phyloP scores from a whole-genome alignment of 2,797 vertebrate genomes.

The Melanotaenia maccullochi region DNA sequence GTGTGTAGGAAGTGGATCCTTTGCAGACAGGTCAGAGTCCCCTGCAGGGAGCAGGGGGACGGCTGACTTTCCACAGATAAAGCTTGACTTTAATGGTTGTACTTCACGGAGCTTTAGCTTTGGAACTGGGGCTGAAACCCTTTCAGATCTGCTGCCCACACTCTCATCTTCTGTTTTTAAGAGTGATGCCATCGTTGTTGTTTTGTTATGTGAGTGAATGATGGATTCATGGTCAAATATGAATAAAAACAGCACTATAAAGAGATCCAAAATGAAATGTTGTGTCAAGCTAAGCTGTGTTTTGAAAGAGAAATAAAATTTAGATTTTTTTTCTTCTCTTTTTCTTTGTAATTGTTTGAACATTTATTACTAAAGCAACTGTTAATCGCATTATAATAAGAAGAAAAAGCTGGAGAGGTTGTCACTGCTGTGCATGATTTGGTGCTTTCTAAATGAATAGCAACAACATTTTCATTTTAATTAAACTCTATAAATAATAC shows the following conservation, averaged over 20 bases:
- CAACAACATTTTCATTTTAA: too few species aligned
- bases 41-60: not conserved
- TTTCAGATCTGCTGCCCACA: conserved; percentile 10
- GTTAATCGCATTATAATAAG: too few species aligned
- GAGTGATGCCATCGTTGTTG: conserved; percentile 13
- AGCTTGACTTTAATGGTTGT: conserved; percentile 40
- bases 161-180: conserved; percentile 3
- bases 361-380: too few species aligned
- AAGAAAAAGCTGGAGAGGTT: too few species aligned
- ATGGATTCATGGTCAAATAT: not conserved
- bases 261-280: not conserved
- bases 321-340: too few species aligned
- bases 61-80: conserved; percentile 27
- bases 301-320: not conserved
- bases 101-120: conserved; percentile 26
- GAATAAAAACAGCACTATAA: not conserved
- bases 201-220: not conserved
- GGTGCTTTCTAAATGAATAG: too few species aligned
- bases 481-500: too few species aligned
- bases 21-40: not conserved
- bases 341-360: too few species aligned
- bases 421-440: too few species aligned
- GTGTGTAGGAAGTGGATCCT: not conserved
- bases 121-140: not conserved
- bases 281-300: not conserved